phyloP scores from a whole-genome alignment of 2,113 vertebrate genomes.

The Chloroceryle aenea region DNA sequence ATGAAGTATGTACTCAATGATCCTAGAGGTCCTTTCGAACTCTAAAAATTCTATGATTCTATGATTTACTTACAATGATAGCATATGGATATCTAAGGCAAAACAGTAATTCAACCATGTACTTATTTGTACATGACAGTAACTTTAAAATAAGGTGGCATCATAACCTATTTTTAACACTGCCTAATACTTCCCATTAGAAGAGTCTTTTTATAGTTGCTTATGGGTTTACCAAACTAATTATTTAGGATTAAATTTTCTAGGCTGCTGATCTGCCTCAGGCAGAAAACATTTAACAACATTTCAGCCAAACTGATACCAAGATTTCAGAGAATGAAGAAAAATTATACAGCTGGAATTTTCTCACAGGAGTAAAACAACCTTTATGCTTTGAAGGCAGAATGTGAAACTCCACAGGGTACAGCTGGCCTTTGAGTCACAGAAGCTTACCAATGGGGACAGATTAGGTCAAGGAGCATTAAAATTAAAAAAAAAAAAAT shows the following conservation, averaged over 20 bases:
- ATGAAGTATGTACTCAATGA: too few species aligned
- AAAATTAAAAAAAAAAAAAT: neutral
- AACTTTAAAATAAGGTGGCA: constrained; percentile 36
- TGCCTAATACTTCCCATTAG: constrained; percentile 8
- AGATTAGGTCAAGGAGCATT: constrained; percentile 54
- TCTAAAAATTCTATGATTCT: too few species aligned
- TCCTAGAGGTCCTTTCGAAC: too few species aligned
- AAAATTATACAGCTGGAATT: neutral
- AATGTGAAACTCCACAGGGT: constrained; percentile 33
- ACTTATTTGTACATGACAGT: neutral
- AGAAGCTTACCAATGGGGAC: constrained; percentile 5
- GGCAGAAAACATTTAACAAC: constrained; percentile 1
- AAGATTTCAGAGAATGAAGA: neutral
- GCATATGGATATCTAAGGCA: neutral
- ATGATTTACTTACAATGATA: neutral
- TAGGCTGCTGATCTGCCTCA: neutral
- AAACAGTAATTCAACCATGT: neutral
- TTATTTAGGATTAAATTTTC: constrained; percentile 39
- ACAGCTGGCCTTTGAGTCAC: constrained; percentile 34
- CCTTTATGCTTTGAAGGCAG: neutral
- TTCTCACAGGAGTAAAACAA: constrained; percentile 15
- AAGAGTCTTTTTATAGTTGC: neutral
- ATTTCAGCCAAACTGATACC: neutral
- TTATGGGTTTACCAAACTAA: constrained; percentile 14
- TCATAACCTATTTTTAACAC: constrained; percentile 33